These are phyloP conservation scores for Melanostoma scalare DNA, from an alignment of 2,888 invertebrate genomes.

Conservation along the genomic window DNA sequence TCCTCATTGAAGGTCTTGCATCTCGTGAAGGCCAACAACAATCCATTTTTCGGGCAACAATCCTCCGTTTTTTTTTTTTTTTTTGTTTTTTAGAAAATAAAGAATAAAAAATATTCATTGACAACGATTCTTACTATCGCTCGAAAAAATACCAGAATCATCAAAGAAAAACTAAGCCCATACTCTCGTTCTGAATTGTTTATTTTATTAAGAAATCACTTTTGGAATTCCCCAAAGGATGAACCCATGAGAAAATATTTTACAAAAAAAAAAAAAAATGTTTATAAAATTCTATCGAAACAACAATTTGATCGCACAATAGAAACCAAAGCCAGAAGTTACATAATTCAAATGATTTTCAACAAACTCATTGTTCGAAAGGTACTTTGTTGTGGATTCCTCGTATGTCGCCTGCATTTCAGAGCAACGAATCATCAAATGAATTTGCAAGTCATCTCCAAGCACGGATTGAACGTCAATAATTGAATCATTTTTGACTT, in stretches of 20 bases:
- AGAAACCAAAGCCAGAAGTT: slow-evolving; percentile 65
- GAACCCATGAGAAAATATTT: slow-evolving; percentile 45
- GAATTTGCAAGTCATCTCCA: slow-evolving; percentile 65
- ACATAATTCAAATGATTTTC: slow-evolving; percentile 60
- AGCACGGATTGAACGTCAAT: slow-evolving; percentile 37
- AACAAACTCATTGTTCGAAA: slow-evolving; percentile 45
- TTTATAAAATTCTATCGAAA: slow-evolving; percentile 5
- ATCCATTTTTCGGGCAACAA: too few relatives aligned
- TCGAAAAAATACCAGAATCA: background rate
- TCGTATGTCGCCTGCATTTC: slow-evolving; percentile 56
- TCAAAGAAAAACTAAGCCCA: slow-evolving; percentile 25
- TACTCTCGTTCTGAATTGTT: slow-evolving; percentile 40
- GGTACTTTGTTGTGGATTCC: background rate
- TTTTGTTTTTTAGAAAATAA: too few relatives aligned
- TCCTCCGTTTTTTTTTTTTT: too few relatives aligned
- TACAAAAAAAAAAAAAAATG: slow-evolving; percentile 5
- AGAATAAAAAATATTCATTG: too few relatives aligned
- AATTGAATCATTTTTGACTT: slow-evolving; percentile 61
- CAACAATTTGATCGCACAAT: slow-evolving; percentile 42
- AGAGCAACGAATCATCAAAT: slow-evolving; percentile 51
- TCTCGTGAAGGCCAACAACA: too few relatives aligned
- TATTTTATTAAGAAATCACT: slow-evolving; percentile 33
- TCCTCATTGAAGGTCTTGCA: too few relatives aligned
- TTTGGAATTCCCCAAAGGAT: background rate
- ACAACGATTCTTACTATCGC: too few relatives aligned